These are phyloP conservation scores for Bufo bufo DNA, from an alignment of 2,113 vertebrate species.

Conservation along the genomic window DNA sequence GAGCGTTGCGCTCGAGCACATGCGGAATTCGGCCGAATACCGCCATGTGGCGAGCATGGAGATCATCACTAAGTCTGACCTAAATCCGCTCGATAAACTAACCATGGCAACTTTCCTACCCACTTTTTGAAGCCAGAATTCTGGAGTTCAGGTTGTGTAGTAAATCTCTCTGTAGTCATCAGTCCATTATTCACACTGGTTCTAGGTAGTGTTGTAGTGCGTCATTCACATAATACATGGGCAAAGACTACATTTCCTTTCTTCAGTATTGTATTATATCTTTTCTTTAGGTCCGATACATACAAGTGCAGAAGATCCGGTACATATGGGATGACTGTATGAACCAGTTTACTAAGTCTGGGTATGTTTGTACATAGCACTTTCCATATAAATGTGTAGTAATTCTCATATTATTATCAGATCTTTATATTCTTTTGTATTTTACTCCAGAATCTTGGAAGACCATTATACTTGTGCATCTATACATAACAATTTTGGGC, in stretches of 20 bases:
- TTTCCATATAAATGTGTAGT: not conserved
- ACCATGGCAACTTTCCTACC: too few species aligned
- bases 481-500: conserved; percentile 74
- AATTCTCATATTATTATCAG: conserved; percentile 1
- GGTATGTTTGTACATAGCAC: conserved; percentile 68
- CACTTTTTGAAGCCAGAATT: too few species aligned
- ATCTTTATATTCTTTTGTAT: conserved; percentile 22
- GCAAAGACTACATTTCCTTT: not conserved
- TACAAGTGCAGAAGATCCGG: conserved; percentile 77
- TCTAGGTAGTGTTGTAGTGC: not conserved
- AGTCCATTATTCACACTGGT: not conserved
- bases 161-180: too few species aligned
- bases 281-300: conserved; percentile 72
- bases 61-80: too few species aligned
- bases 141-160: too few species aligned
- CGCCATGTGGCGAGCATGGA: too few species aligned
- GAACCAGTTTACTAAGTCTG: conserved; percentile 73
- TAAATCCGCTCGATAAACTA: too few species aligned
- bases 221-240: not conserved
- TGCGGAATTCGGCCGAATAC: too few species aligned
- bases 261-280: not conserved
- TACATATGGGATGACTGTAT: conserved; percentile 75
- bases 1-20: too few species aligned
- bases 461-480: conserved; percentile 71
- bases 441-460: conserved; percentile 72